A percentile compares a stretch with the other conserved stretches of the same genome.
Conservation (phyloP, 2,113 vertebrate species). For the Lagenorhynchus albirostris region DNA sequence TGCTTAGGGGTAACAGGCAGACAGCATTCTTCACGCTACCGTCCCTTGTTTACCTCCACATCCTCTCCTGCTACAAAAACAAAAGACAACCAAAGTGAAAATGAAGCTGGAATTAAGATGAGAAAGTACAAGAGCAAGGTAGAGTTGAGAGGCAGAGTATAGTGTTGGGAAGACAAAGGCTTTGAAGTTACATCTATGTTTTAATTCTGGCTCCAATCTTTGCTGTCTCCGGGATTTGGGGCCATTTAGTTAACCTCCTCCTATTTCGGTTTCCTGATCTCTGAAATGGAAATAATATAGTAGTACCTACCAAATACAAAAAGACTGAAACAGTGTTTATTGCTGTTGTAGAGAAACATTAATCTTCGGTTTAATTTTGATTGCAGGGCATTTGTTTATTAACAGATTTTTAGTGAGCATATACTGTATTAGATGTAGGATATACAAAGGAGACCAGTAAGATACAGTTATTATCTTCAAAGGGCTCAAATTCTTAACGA, state of each 20-base stretch:
- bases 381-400: neutral
- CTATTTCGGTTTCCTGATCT: neutral
- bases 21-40: neutral
- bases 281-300: neutral
- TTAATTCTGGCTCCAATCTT: neutral
- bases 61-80: neutral
- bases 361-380: neutral
- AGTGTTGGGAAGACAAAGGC: neutral
- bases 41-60: neutral
- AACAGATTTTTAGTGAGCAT: neutral
- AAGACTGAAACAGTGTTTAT: neutral
- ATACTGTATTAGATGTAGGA: neutral
- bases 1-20: neutral
- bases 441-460: neutral
- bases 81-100: neutral
- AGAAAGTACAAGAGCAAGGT: neutral
- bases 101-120: neutral
- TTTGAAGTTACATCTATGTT: neutral
- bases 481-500: neutral
- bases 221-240: neutral
- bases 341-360: neutral
- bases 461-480: neutral
- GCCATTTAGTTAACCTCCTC: neutral
- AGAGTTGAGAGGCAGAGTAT: neutral
- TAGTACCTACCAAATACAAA: neutral